Conservation (phyloP, 2,888 invertebrate genomes). For the Malthinus seriepunctatus region DNA sequence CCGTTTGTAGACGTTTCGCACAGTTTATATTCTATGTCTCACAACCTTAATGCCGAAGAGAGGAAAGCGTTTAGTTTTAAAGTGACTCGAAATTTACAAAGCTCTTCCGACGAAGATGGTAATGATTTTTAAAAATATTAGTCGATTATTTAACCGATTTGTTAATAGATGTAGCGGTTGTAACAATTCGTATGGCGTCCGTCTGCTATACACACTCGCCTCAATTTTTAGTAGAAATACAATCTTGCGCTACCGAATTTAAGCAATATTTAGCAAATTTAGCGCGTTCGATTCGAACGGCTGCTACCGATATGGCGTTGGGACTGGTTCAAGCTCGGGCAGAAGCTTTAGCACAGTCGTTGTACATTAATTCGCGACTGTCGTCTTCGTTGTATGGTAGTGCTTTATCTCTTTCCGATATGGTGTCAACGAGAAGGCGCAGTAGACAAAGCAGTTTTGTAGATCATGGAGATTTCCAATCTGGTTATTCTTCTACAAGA, state of each 20-base stretch:
- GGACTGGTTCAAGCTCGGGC: slow-evolving; percentile 78
- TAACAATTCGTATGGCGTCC: slow-evolving; percentile 75
- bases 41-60: slow-evolving; percentile 43
- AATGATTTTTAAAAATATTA: neutral
- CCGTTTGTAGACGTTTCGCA: slow-evolving; percentile 61
- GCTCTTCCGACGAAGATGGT: slow-evolving; percentile 5
- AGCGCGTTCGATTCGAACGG: slow-evolving; percentile 83
- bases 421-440: slow-evolving; percentile 57
- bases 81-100: slow-evolving; percentile 48
- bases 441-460: slow-evolving; percentile 47
- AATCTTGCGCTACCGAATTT: slow-evolving; percentile 88
- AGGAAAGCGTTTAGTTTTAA: slow-evolving; percentile 61
- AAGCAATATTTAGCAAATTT: slow-evolving; percentile 85
- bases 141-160: neutral
- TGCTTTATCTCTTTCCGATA: slow-evolving; percentile 49
- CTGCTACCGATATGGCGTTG: slow-evolving; percentile 92
- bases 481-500: slow-evolving; percentile 48
- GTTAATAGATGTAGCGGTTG: slow-evolving; percentile 44
- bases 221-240: slow-evolving; percentile 80
- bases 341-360: slow-evolving; percentile 61
- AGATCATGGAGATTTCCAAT: slow-evolving; percentile 39
- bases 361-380: slow-evolving; percentile 62
- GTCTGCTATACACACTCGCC: slow-evolving; percentile 95
- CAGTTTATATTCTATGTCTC: slow-evolving; percentile 50
- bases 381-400: slow-evolving; percentile 54